Conservation (phyloP, 2,888 invertebrate species). For the Drosophila prostipennis region DNA sequence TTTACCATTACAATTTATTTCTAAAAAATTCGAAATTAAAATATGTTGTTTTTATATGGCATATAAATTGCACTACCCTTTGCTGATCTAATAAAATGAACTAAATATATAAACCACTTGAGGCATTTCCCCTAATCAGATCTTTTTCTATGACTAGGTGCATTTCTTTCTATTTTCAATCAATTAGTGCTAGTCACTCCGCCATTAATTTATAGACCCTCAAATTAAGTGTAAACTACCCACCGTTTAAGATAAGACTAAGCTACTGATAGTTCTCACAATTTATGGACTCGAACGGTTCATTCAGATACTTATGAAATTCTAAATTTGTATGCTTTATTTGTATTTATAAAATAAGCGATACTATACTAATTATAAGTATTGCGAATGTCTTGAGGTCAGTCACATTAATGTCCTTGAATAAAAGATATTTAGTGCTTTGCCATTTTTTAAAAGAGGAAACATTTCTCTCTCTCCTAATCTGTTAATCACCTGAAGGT, state of each 20-base stretch:
- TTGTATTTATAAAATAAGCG: background rate
- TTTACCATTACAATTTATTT: no score
- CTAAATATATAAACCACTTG: conserved; percentile 27
- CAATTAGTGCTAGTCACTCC: conserved; percentile 21
- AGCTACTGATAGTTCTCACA: conserved; percentile 32
- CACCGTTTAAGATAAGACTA: conserved; percentile 14
- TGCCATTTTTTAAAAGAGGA: background rate
- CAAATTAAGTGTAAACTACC: conserved; percentile 19
- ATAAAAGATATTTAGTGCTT: background rate
- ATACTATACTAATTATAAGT: background rate
- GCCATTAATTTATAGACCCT: conserved; percentile 47
- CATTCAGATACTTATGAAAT: background rate
- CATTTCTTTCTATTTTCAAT: conserved; percentile 29
- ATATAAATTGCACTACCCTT: background rate
- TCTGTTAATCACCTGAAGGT: background rate
- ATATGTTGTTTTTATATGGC: background rate
- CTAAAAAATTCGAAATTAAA: background rate
- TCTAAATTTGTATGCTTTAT: background rate
- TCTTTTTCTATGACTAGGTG: conserved; percentile 31
- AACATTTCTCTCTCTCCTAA: background rate
- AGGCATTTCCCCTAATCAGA: conserved; percentile 15
- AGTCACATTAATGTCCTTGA: conserved; percentile 24
- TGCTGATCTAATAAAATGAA: conserved; percentile 4
- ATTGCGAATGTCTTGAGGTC: conserved; percentile 10
- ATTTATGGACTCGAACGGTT: background rate